A percentile compares a stretch with the other conserved stretches of the same genome.
phyloP scores from a whole-genome alignment of 1,140 invertebrate genomes.

The Psilanteris sp. region DNA sequence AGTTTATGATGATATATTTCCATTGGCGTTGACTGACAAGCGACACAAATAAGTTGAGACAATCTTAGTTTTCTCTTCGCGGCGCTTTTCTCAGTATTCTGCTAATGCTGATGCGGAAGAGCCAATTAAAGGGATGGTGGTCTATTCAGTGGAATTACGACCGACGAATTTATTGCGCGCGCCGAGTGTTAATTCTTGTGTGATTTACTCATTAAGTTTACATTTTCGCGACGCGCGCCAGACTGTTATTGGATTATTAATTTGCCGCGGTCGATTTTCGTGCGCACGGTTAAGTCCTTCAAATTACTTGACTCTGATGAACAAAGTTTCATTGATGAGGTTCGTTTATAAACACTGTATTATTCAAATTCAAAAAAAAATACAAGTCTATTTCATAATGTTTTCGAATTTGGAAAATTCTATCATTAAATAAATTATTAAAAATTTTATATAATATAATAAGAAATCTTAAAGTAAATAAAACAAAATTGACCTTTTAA shows the following conservation, averaged over 20 bases:
- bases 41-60: conserved; percentile 34
- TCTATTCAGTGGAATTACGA: conserved; percentile 46
- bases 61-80: conserved; percentile 8
- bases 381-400: too few relatives aligned
- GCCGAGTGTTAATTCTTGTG: conserved; percentile 48
- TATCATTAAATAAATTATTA: too few relatives aligned
- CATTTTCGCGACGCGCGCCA: conserved; percentile 42
- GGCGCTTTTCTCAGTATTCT: not conserved
- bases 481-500: too few relatives aligned
- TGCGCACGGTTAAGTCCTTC: conserved; percentile 26
- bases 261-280: conserved; percentile 43
- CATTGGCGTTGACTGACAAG: conserved; percentile 9
- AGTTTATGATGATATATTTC: conserved; percentile 36
- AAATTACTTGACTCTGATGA: conserved; percentile 51
- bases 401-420: too few relatives aligned
- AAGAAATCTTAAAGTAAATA: too few relatives aligned
- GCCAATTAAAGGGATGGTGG: conserved; percentile 52
- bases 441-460: too few relatives aligned
- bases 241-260: conserved; percentile 60
- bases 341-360: conserved; percentile 10
- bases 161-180: conserved; percentile 37
- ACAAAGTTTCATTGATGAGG: conserved; percentile 38
- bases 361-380: too few relatives aligned
- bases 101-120: conserved; percentile 18
- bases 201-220: conserved; percentile 60